Evolutionary conservation across 2,888 invertebrate genomes (phyloP).

Genomic region (Parnassius glacialis): DNA sequence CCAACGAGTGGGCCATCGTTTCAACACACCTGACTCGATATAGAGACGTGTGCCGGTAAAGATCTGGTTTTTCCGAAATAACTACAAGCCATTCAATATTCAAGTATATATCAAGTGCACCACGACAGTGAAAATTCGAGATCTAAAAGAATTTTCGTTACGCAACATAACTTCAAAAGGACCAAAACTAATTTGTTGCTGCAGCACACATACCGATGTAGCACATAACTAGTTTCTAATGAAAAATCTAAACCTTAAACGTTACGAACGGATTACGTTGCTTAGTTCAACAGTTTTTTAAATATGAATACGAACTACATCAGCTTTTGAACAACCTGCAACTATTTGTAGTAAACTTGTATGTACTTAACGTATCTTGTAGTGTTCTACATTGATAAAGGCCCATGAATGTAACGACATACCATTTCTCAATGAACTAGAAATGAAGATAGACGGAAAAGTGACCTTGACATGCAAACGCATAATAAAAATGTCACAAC

Average conservation of each 20-base stretch:
- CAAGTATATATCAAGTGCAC: conserved; percentile 5
- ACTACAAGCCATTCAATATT: conserved; percentile 5
- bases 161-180: neutral
- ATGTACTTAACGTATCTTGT: neutral
- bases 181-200: neutral
- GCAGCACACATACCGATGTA: neutral
- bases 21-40: conserved; percentile 60
- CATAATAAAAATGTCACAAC: conserved; percentile 22
- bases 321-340: conserved; percentile 1
- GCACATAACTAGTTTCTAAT: neutral
- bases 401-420: neutral
- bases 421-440: conserved; percentile 20
- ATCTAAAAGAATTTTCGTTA: conserved; percentile 5
- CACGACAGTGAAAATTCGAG: neutral
- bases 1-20: conserved; percentile 69
- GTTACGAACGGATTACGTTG: conserved; percentile 6
- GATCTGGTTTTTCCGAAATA: conserved; percentile 44
- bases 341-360: conserved; percentile 11
- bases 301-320: neutral
- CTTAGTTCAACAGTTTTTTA: conserved; percentile 2
- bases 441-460: conserved; percentile 31
- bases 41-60: conserved; percentile 51
- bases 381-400: conserved; percentile 4
- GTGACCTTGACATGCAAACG: conserved; percentile 54
- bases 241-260: neutral